Percentiles rank a stretch among this genome's conserved stretches.
phyloP scores from a whole-genome alignment of 2,113 vertebrate genomes.

The Pomatostomus ruficeps region DNA sequence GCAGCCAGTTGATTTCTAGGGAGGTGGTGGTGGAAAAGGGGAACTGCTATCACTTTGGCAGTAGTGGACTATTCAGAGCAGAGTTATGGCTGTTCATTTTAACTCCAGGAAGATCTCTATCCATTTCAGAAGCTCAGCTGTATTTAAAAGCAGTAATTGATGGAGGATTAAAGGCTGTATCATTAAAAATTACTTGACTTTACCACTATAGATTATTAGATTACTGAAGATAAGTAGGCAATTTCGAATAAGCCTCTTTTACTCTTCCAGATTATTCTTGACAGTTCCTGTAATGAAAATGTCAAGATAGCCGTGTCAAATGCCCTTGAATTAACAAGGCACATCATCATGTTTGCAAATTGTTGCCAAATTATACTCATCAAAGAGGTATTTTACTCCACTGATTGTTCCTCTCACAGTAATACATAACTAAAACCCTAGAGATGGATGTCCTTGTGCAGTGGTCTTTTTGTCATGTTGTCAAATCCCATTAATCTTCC shows the following conservation, averaged over 20 bases:
- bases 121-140: not conserved
- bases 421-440: not conserved
- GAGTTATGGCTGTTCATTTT: not conserved
- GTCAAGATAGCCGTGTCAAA: not conserved
- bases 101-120: not conserved
- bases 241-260: not conserved
- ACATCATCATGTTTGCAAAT: not conserved
- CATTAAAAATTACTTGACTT: not conserved
- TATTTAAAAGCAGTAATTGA: not conserved
- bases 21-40: not conserved
- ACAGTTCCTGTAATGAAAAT: constrained; percentile 33
- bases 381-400: not conserved
- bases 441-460: not conserved
- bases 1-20: not conserved
- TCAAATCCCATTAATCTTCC: not conserved
- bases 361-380: not conserved
- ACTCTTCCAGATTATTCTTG: not conserved
- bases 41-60: not conserved
- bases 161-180: not conserved
- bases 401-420: not conserved
- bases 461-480: not conserved
- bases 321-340: not conserved
- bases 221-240: not conserved
- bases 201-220: not conserved
- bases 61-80: not conserved